Conservation (phyloP, 1,140 invertebrate genomes). For the Aplysia californica region DNA sequence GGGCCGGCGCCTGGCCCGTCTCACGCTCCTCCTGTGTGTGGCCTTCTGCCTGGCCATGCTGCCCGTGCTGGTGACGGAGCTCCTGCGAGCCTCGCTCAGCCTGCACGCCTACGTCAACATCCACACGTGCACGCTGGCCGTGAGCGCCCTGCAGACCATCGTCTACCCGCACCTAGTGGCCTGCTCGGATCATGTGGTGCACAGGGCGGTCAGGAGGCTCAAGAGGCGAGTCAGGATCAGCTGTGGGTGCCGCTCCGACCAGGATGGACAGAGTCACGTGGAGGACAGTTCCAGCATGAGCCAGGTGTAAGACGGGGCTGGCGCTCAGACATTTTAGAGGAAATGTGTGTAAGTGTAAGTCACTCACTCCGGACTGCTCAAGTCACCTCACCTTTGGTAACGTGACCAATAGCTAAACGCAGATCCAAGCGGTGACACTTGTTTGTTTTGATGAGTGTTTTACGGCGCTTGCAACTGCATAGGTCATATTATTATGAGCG, state of each 20-base stretch:
- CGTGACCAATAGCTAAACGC: neutral
- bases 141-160: conserved; percentile 53
- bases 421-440: neutral
- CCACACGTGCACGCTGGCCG: conserved; percentile 51
- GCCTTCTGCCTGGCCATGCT: conserved; percentile 51
- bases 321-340: too few species aligned
- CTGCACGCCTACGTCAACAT: conserved; percentile 47
- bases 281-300: conserved; percentile 34
- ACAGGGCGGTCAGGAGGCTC: conserved; percentile 45
- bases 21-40: conserved; percentile 45
- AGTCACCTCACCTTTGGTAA: neutral
- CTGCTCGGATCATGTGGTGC: conserved; percentile 46
- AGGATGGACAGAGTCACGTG: neutral
- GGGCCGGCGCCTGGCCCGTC: conserved; percentile 33
- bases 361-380: neutral
- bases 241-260: conserved; percentile 16
- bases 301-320: conserved; percentile 29
- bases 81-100: conserved; percentile 37
- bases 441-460: too few species aligned
- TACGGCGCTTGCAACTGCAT: too few species aligned
- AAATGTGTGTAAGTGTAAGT: neutral
- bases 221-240: conserved; percentile 28
- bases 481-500: neutral
- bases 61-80: conserved; percentile 51
- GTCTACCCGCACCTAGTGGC: conserved; percentile 57